Evolutionary conservation across 1,140 invertebrate genomes (phyloP).

Genomic region (Trichoplusia ni): DNA sequence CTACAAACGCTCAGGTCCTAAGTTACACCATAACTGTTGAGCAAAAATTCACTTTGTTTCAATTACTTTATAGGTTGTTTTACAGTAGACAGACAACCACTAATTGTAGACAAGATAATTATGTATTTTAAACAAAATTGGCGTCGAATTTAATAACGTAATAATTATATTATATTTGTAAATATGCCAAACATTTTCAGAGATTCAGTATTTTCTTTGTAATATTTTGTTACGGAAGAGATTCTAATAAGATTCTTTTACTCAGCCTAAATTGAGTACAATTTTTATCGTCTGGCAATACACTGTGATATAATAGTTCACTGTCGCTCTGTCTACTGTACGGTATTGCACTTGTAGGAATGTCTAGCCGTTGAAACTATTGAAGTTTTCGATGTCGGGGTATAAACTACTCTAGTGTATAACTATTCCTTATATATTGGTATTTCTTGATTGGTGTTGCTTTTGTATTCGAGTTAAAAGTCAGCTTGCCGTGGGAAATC

Average conservation of each 20-base stretch:
- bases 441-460: conserved; percentile 20
- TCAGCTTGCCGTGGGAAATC: not conserved
- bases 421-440: conserved; percentile 15
- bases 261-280: no score
- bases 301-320: not conserved
- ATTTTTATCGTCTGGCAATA: no score
- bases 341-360: conserved; percentile 18
- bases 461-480: not conserved
- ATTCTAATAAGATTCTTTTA: no score
- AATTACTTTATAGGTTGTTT: not conserved
- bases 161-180: no score
- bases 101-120: not conserved
- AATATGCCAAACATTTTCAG: no score
- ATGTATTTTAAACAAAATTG: not conserved
- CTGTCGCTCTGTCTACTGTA: not conserved
- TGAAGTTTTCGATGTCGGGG: not conserved
- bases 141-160: no score
- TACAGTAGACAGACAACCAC: conserved; percentile 4
- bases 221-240: no score
- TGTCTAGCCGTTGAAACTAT: conserved; percentile 11
- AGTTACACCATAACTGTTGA: conserved; percentile 16
- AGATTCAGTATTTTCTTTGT: no score
- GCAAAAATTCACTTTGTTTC: conserved; percentile 19
- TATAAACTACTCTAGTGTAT: conserved; percentile 4
- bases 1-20: conserved; percentile 24